phyloP scores from a whole-genome alignment of 2,888 invertebrate genomes.

The Drosophila kambysellisi region DNA sequence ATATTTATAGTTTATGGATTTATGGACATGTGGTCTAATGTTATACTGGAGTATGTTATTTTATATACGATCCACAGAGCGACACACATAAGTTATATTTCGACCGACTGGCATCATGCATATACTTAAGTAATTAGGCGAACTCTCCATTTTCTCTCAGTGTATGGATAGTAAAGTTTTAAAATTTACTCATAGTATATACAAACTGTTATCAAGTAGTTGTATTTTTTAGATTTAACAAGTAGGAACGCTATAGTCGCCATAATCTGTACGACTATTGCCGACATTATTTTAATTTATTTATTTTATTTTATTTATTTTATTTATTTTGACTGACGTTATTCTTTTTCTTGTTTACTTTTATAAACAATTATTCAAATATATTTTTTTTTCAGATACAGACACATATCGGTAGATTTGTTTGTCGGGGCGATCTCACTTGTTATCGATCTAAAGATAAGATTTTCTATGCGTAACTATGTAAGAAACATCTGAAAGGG shows the following conservation, averaged over 20 bases:
- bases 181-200: background rate
- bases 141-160: background rate
- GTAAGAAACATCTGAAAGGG: constrained; percentile 67
- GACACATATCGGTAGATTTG: background rate
- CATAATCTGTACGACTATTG: background rate
- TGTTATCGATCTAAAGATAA: background rate
- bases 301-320: background rate
- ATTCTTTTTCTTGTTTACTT: background rate
- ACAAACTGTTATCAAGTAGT: background rate
- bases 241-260: background rate
- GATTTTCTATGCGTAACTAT: constrained; percentile 49
- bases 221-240: background rate
- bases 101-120: background rate
- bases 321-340: no score
- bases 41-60: background rate
- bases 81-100: constrained; percentile 3
- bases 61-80: background rate
- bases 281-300: background rate
- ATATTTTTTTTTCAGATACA: background rate
- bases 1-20: background rate
- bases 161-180: background rate
- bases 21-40: background rate
- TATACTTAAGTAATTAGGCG: background rate
- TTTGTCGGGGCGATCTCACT: background rate
- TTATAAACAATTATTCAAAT: background rate